Conservation (phyloP, 2,888 invertebrate genomes). For the Elegia similella region DNA sequence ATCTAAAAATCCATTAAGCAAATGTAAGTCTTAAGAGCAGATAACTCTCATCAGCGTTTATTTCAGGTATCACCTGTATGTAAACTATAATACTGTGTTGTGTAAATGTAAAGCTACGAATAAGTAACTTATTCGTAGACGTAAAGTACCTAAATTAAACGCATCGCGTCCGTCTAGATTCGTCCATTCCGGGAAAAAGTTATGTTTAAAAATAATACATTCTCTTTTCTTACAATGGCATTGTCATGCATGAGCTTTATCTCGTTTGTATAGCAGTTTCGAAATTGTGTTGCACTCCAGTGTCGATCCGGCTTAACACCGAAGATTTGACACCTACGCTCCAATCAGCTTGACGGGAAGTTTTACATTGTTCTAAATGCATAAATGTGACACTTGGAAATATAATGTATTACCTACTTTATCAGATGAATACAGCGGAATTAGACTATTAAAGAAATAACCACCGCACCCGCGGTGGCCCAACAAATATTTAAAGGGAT, state of each 20-base stretch:
- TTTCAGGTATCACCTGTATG: no score
- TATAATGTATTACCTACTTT: conserved; percentile 19
- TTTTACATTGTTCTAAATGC: conserved; percentile 46
- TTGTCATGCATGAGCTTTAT: background rate
- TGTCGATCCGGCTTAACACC: conserved; percentile 15
- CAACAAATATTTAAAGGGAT: background rate
- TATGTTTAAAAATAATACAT: background rate
- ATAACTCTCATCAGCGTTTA: no score
- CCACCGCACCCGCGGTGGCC: background rate
- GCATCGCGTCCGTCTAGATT: background rate
- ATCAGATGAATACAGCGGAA: background rate
- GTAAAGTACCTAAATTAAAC: no score
- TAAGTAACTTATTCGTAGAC: no score
- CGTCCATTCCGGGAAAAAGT: background rate
- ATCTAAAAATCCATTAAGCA: no score
- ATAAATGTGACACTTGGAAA: conserved; percentile 25
- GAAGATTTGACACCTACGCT: conserved; percentile 55
- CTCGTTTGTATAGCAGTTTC: background rate
- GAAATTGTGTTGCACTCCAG: conserved; percentile 1
- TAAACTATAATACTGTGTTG: no score
- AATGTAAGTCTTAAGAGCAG: no score
- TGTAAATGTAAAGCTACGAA: no score
- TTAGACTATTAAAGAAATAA: conserved; percentile 1
- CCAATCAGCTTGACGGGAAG: conserved; percentile 53
- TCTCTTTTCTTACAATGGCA: background rate